Percentiles rank a stretch among this genome's conserved stretches.
Conservation (phyloP, 2,113 vertebrate genomes). For the Hippocampus guttulatus region DNA sequence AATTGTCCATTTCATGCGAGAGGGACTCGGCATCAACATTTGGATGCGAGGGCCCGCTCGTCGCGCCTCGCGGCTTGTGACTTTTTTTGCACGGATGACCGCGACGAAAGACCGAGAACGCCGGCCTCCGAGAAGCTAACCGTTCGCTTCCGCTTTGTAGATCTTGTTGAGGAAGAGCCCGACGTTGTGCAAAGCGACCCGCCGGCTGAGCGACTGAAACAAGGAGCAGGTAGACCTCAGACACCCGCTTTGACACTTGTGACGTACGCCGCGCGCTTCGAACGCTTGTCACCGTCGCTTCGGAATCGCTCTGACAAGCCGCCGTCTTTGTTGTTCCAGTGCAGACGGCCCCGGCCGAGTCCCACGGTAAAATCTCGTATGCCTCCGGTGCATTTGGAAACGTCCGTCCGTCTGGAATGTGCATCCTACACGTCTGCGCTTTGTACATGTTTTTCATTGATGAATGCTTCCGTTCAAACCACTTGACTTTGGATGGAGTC, state of each 20-base stretch:
- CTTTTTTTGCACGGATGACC: too few relatives aligned
- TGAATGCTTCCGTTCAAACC: constrained; percentile 6
- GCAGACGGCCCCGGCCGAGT: constrained; percentile 71
- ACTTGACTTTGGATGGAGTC: neutral
- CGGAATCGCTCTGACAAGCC: constrained; percentile 43
- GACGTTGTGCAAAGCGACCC: constrained; percentile 79
- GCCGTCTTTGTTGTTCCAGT: constrained; percentile 68
- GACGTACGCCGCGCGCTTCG: neutral
- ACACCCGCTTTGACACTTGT: neutral
- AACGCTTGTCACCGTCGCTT: neutral
- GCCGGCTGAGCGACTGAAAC: constrained; percentile 83
- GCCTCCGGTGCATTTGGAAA: constrained; percentile 37
- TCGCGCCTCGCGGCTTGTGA: too few relatives aligned
- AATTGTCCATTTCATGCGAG: too few relatives aligned
- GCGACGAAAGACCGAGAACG: too few relatives aligned
- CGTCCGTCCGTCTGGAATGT: constrained; percentile 52
- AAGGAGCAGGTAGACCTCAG: constrained; percentile 84
- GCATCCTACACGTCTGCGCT: constrained; percentile 39
- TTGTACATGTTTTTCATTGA: constrained; percentile 20
- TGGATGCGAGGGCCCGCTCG: too few relatives aligned
- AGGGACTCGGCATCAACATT: too few relatives aligned
- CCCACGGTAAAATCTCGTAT: constrained; percentile 70
- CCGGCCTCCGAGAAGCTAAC: neutral
- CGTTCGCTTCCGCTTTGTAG: constrained; percentile 59
- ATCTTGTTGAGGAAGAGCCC: constrained; percentile 85